These are phyloP conservation scores for Lasaia peninsularis DNA, from an alignment of 1,140 invertebrate species.

Conservation along the genomic window DNA sequence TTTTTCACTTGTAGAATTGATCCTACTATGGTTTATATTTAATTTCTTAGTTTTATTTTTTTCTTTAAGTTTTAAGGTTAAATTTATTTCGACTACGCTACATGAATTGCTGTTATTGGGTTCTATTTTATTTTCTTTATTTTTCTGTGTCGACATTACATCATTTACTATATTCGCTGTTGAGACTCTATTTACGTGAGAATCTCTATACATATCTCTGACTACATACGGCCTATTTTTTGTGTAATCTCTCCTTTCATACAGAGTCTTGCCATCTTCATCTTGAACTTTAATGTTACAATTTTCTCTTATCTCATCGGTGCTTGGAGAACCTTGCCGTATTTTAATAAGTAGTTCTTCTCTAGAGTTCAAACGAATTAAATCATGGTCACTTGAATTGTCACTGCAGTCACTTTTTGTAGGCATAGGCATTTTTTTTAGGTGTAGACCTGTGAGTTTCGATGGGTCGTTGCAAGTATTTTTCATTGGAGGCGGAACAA, in stretches of 20 bases:
- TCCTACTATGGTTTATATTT: constrained; percentile 28
- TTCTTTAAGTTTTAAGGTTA: constrained; percentile 47
- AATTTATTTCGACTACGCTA: constrained; percentile 48
- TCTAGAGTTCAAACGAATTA: constrained; percentile 35
- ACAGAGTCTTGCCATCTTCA: constrained; percentile 45
- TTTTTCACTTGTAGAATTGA: constrained; percentile 17
- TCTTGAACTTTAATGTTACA: constrained; percentile 49
- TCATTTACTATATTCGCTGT: constrained; percentile 23
- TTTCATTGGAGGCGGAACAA: neutral
- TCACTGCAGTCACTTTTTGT: constrained; percentile 22
- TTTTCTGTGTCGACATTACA: neutral
- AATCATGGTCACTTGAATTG: constrained; percentile 6
- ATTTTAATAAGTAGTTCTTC: constrained; percentile 39
- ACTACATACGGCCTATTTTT: constrained; percentile 24
- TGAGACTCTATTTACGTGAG: constrained; percentile 35
- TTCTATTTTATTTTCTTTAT: neutral
- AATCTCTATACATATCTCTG: constrained; percentile 38
- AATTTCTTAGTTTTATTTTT: constrained; percentile 38
- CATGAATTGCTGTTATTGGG: neutral
- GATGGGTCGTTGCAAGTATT: neutral
- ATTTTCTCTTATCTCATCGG: constrained; percentile 39
- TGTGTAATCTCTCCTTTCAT: constrained; percentile 44
- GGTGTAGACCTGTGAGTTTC: constrained; percentile 29
- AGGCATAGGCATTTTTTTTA: constrained; percentile 34
- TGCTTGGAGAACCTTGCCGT: constrained; percentile 37